phyloP scores from a whole-genome alignment of 1,140 invertebrate genomes.

The Charaxes varanes region DNA sequence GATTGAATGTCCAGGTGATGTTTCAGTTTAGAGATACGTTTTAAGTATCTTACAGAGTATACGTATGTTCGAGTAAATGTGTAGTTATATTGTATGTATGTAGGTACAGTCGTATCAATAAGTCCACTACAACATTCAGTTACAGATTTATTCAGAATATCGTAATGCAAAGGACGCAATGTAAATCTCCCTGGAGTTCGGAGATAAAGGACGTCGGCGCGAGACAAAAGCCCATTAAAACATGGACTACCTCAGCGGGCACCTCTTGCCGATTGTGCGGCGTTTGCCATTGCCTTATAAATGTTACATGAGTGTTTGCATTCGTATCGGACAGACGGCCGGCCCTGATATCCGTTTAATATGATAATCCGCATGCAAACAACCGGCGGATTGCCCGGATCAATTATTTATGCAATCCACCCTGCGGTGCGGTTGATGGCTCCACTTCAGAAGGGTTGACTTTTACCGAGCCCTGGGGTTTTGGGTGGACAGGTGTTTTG shows the following conservation, averaged over 20 bases:
- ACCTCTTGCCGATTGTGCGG: slow-evolving; percentile 30
- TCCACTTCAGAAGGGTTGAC: slow-evolving; percentile 48
- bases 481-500: slow-evolving; percentile 39
- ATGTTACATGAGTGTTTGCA: slow-evolving; percentile 68
- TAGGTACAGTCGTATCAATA: too few relatives aligned
- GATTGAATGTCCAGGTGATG: too few relatives aligned
- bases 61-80: too few relatives aligned
- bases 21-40: too few relatives aligned
- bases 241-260: slow-evolving; percentile 17
- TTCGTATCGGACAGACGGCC: slow-evolving; percentile 56
- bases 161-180: too few relatives aligned
- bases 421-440: slow-evolving; percentile 52
- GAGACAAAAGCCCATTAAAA: slow-evolving; percentile 13
- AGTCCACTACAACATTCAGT: too few relatives aligned
- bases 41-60: too few relatives aligned
- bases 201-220: slow-evolving; percentile 6
- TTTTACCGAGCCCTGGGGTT: slow-evolving; percentile 51
- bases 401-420: slow-evolving; percentile 69
- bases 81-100: too few relatives aligned
- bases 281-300: slow-evolving; percentile 59
- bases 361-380: slow-evolving; percentile 72
- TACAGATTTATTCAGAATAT: too few relatives aligned
- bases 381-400: slow-evolving; percentile 61
- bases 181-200: too few relatives aligned
- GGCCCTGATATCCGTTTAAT: slow-evolving; percentile 69